Evolutionary conservation across 1,140 invertebrate genomes (phyloP), one percentile per base, ranked within the genome.

Genomic region (Dryas iulia): DNA sequence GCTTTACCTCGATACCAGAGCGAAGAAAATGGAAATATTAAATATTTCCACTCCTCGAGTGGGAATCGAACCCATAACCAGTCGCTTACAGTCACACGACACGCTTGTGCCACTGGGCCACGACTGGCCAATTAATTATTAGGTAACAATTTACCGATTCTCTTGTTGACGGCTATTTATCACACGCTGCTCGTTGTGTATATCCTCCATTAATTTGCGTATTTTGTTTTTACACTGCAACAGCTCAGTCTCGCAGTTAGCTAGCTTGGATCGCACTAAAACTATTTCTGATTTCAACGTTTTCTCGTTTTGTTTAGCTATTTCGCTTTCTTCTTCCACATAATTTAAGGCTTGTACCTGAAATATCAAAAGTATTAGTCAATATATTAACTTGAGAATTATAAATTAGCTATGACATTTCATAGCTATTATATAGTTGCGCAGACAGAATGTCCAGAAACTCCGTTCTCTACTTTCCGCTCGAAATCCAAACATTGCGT

Each of bases 161-260:
- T 91, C 89, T 57, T 91, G 87, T 62, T 89, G 89, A 6, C 89
- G 76, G 54, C 70, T 78, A 39, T 73, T 87, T 12, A 84, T 66
- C 57, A 87, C 61, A 25, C 87, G 80, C 60, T 90, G 86, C 21
- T 89, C 89, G 33, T 84, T 87, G 65, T 94, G 93, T 47, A 94
- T 93, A 14, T 96, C 95, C 74, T 95, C 95, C 80, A 94, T 93
- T 39, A 94, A 78, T 83, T 94, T 95, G 89, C 96, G 94, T 74
- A 97, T 97, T 92, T 97, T 97, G 83, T 96, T 98, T 92, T 97
- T 97, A 87, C 97, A 97, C 74, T 97, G 96, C 66, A 97, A 84
- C 59, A 98, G 87, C 88, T 98, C 96, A 0, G 96, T 97, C 92
- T 98, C 97, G 83, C 96, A 97, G 86, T 97, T 97, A 0, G 95